phyloP scores from a whole-genome alignment of 1,140 invertebrate genomes.

The Linepithema humile region DNA sequence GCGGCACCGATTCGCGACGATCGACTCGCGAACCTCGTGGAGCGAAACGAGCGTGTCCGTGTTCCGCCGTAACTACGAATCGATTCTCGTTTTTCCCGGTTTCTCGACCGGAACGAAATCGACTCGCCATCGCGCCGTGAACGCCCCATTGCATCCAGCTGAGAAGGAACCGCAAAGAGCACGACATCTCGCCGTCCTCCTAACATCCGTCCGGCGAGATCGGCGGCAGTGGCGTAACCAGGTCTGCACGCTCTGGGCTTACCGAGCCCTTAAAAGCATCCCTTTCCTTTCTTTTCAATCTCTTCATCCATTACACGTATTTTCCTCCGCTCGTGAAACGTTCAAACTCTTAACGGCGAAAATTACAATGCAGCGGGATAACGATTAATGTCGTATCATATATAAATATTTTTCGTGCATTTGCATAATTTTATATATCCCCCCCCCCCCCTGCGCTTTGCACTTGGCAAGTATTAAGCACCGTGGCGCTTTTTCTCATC shows the following conservation, averaged over 20 bases:
- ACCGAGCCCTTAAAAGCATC: neutral
- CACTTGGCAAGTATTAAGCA: too few relatives aligned
- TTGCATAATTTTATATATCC: neutral
- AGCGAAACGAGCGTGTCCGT: slow-evolving; percentile 48
- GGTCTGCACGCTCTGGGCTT: neutral
- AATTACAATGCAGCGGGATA: neutral
- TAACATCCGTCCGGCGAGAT: slow-evolving; percentile 34
- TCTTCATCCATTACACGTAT: neutral
- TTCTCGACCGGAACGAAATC: slow-evolving; percentile 54
- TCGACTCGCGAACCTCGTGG: slow-evolving; percentile 19
- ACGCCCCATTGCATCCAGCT: slow-evolving; percentile 51
- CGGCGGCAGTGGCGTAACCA: slow-evolving; percentile 15
- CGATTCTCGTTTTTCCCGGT: slow-evolving; percentile 53
- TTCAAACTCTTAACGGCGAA: neutral
- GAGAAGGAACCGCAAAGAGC: slow-evolving; percentile 51
- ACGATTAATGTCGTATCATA: neutral
- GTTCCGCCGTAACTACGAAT: slow-evolving; percentile 55
- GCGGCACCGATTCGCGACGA: slow-evolving; percentile 7
- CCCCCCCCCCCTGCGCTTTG: neutral
- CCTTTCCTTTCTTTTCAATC: neutral
- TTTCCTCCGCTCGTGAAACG: neutral
- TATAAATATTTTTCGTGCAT: neutral
- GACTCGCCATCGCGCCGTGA: slow-evolving; percentile 46
- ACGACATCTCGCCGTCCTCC: slow-evolving; percentile 39
- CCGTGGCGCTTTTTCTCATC: neutral